A percentile compares a stretch with the other conserved stretches of the same genome.
phyloP scores from a whole-genome alignment of 1,140 invertebrate species.

The Monomorium pharaonis region DNA sequence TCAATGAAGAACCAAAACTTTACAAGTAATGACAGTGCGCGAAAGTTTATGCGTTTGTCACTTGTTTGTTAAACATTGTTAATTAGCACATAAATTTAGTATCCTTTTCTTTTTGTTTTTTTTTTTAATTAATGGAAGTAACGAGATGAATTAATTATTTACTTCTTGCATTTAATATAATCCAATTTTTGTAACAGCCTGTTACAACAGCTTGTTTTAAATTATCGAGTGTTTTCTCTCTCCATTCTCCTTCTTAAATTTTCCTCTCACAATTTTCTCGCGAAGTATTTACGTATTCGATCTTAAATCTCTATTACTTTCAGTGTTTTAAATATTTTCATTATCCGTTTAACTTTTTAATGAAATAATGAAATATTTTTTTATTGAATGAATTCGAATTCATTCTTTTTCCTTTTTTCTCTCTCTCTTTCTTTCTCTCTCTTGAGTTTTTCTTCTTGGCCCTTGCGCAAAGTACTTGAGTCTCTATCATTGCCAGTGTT shows the following conservation, averaged over 20 bases:
- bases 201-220: not conserved
- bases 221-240: not conserved
- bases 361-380: no score
- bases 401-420: not conserved
- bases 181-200: not conserved
- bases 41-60: not conserved
- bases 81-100: not conserved
- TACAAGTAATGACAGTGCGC: not conserved
- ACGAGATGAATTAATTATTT: not conserved
- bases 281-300: no score
- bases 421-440: not conserved
- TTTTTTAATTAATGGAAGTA: not conserved
- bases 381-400: not conserved
- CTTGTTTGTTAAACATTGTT: not conserved
- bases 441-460: not conserved
- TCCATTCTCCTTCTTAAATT: not conserved
- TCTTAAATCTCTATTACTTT: no score
- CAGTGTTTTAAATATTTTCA: no score
- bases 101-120: not conserved
- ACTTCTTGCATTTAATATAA: not conserved
- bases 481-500: not conserved
- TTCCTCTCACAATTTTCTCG: no score
- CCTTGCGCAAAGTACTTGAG: not conserved
- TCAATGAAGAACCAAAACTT: not conserved
- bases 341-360: no score